These are phyloP conservation scores for Clarias gariepinus DNA, from an alignment of 2,113 vertebrate species.

Conservation along the genomic window DNA sequence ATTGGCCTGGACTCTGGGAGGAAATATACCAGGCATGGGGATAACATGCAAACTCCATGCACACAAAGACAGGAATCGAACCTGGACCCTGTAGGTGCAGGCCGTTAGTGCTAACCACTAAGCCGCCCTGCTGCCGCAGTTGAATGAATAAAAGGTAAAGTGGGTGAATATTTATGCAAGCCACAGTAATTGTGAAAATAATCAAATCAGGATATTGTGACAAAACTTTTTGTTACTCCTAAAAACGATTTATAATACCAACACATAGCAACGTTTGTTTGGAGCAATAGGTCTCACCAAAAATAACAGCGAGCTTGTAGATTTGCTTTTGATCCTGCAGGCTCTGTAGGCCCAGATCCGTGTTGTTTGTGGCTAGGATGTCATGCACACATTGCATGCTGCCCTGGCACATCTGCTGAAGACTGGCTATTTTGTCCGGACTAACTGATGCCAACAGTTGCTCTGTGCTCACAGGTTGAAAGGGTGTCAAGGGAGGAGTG, in stretches of 20 bases:
- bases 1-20: too few species aligned
- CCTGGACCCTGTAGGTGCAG: too few species aligned
- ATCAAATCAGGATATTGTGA: neutral
- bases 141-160: neutral
- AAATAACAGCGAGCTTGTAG: slow-evolving; percentile 56
- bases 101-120: too few species aligned
- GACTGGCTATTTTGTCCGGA: slow-evolving; percentile 54
- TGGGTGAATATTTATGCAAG: neutral
- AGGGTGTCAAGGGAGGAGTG: slow-evolving; percentile 47
- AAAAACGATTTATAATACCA: neutral
- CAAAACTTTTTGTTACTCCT: neutral
- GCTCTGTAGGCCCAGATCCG: slow-evolving; percentile 64
- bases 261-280: neutral
- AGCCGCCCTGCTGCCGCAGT: too few species aligned
- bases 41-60: too few species aligned
- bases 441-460: slow-evolving; percentile 60
- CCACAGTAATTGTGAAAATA: neutral
- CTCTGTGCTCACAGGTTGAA: slow-evolving; percentile 52
- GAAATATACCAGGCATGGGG: too few species aligned
- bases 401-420: slow-evolving; percentile 64
- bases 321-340: slow-evolving; percentile 61
- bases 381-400: slow-evolving; percentile 72
- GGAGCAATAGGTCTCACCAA: slow-evolving; percentile 61
- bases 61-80: too few species aligned
- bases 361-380: slow-evolving; percentile 62